Evolutionary conservation across 2,113 vertebrate species (phyloP).

Genomic region (Talpa occidentalis): DNA sequence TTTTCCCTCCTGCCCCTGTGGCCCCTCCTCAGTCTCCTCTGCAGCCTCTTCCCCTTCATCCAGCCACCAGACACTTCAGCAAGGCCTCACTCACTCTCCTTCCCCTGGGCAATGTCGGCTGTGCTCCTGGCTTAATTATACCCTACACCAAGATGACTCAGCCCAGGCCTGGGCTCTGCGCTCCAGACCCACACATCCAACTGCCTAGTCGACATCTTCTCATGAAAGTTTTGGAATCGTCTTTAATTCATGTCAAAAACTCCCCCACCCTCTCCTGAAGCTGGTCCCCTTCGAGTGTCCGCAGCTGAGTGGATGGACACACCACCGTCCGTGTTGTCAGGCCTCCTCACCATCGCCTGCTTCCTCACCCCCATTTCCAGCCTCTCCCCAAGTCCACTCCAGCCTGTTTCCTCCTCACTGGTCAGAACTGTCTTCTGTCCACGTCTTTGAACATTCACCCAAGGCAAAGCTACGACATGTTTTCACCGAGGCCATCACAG

Average conservation of each 20-base stretch:
- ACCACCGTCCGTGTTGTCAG: not conserved
- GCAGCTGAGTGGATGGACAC: not conserved
- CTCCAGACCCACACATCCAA: constrained; percentile 19
- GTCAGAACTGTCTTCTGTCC: not conserved
- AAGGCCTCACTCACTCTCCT: not conserved
- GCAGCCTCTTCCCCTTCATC: not conserved
- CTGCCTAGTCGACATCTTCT: not conserved
- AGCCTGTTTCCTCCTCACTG: not conserved
- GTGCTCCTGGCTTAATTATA: constrained; percentile 39
- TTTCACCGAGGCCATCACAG: not conserved
- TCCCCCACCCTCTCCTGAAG: not conserved
- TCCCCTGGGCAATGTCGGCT: not conserved
- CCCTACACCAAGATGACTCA: not conserved
- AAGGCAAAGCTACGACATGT: not conserved
- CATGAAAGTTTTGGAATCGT: not conserved
- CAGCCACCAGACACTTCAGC: not conserved
- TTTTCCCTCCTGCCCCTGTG: not conserved
- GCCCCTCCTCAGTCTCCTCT: not conserved
- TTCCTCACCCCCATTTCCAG: not conserved
- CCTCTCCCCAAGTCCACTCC: not conserved
- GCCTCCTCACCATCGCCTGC: not conserved
- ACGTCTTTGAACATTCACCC: not conserved
- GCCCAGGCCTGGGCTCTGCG: not conserved
- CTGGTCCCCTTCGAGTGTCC: not conserved
- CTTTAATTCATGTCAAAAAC: constrained; percentile 12